Evolutionary conservation across 2,797 vertebrate genomes (phyloP), one percentile per base, ranked within the genome.

Genomic region (Rhabdomys pumilio): DNA sequence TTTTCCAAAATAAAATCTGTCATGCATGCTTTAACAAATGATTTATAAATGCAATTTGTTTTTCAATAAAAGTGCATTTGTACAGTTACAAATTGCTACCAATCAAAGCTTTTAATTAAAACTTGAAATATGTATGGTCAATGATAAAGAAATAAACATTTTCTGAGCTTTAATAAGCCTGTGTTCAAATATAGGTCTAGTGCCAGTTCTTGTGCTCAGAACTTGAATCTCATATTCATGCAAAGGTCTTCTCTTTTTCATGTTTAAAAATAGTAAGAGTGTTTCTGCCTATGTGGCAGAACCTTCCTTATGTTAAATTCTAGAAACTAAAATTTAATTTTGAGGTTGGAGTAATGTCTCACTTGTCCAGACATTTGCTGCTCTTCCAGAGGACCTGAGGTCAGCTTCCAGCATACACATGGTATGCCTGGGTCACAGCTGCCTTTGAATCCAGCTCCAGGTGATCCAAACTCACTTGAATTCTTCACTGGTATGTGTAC

Each of bases 161-260:
- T 98, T 95, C 97, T 96, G 97, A 97, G 97, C 96, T 95, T 97
- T 97, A 97, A 96, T 94, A 98, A 98, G 97, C 98, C 98, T 98
- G 98, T 92, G 97, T 99, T 98, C 99, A 98, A 99, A 99, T 98
- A 99, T 99, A 99, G 99, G 98, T 87, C 94, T 95, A 90, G 89
- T 75, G 89, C 95, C 97, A 94, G 90, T 96, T 98, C 98, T 98
- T 98, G 89, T 95, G 22, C 31, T 94, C 90, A 97, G 96, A 93
- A 93, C 97, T 53, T 96, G 96, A 97, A 97, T 97, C 90, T 94
- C 95, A 97, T 97, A 93, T 83, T 87, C 63, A 97, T 84, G 53
- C 94, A 98, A 98, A 98, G 0, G 94, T 86, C 14, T 61, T 95
- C 84, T 96, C 96, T 98, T 98, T 95, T 96, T 79, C 92, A 76